phyloP scores from a whole-genome alignment of 1,140 invertebrate genomes.

The Zaprionus davidi region DNA sequence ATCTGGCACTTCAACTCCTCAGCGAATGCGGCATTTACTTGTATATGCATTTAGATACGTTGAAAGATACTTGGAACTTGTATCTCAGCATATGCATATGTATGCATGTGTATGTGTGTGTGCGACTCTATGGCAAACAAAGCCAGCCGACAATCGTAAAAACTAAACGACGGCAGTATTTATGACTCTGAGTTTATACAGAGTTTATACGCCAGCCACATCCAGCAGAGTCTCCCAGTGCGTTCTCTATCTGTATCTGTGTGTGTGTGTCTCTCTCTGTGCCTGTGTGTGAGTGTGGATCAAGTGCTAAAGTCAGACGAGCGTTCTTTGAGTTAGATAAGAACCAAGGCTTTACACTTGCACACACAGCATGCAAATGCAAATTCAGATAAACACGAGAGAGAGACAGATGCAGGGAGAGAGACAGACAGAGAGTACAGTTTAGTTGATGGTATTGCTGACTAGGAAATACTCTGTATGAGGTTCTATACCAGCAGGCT shows the following conservation, averaged over 20 bases:
- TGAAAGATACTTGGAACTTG: constrained; percentile 68
- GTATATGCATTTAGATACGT: constrained; percentile 75
- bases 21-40: constrained; percentile 45
- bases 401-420: background rate
- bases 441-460: background rate
- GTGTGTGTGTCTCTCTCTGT: constrained; percentile 17
- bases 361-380: constrained; percentile 56
- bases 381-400: constrained; percentile 37
- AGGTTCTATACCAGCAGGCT: background rate
- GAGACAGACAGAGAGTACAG: too few species aligned
- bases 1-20: constrained; percentile 72
- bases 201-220: constrained; percentile 33
- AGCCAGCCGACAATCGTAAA: constrained; percentile 80
- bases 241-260: background rate
- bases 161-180: constrained; percentile 77
- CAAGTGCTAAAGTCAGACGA: constrained; percentile 71
- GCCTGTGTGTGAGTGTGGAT: constrained; percentile 56
- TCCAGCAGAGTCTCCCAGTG: constrained; percentile 46
- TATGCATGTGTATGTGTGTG: constrained; percentile 11
- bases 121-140: constrained; percentile 60
- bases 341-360: constrained; percentile 59
- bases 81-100: constrained; percentile 46
- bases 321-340: constrained; percentile 73
- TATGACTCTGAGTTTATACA: constrained; percentile 63
- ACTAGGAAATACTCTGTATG: background rate